Evolutionary conservation across 2,113 vertebrate species (phyloP), one percentile per base, ranked within the genome.

Genomic region (Brachirus orientalis): DNA sequence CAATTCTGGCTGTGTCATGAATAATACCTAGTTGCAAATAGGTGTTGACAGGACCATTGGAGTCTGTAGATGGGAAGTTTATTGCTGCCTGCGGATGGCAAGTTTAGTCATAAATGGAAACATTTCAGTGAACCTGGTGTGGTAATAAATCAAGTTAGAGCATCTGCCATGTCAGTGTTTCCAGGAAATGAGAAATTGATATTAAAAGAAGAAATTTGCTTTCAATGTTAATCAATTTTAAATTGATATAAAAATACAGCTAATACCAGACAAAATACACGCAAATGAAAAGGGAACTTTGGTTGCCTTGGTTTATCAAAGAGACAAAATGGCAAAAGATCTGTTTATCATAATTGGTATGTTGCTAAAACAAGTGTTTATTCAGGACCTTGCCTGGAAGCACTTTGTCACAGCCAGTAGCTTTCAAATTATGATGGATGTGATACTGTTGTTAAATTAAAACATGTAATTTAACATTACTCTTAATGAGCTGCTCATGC

Each of bases 371-470:
- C 59, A 58, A 67, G 63, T 61, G 60, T 57, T 66, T 68, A 56
- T 80, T 77, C 71, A 77, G 60, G 63, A 52, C 75, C 80, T 56
- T 55, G 66, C 64, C 79, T 84, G 16, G 0, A 47, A 72, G 51
- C 58, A 73, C 81, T 78, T 71, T 50, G 73, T 84, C 83, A 72
- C 79, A 77, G 75, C 56, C 68, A 22, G 22, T 68, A 16, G 70
- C 72, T 84, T 75, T 77, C 62, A 81, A 82, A 84, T 79, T 61
- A 83, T 85, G 86, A 90, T 87, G 57, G 89, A 91, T 90, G 88
- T 80, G 61, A 51, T 75, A 50, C 59, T 22, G 73, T 75, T 71
- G 69, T 77, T 77, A 69, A 82, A 88, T 86, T 81, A 86, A 89
- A 81, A 80, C 75, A 54, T 62, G 67, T 64, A 65, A 83, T 83